phyloP scores from a whole-genome alignment of 2,888 invertebrate genomes.

The Lasioglossum zephyrum region DNA sequence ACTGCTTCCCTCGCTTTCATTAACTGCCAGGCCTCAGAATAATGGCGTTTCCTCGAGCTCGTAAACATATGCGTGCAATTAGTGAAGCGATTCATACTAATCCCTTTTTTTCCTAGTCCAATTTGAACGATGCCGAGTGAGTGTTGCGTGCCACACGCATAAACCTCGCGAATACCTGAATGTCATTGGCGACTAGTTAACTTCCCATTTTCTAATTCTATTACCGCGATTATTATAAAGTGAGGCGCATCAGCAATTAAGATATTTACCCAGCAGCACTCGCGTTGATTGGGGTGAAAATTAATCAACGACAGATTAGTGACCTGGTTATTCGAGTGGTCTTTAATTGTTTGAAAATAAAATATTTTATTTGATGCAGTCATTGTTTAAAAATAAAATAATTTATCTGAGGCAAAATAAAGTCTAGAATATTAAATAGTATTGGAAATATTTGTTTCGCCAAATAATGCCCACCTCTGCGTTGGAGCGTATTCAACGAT shows the following conservation, averaged over 20 bases:
- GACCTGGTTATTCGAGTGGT: too few relatives aligned
- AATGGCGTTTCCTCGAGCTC: slow-evolving; percentile 65
- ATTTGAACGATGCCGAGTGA: slow-evolving; percentile 21
- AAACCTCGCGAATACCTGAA: neutral
- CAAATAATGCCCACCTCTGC: too few relatives aligned
- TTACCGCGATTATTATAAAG: neutral
- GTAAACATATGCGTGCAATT: slow-evolving; percentile 46
- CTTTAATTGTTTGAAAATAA: too few relatives aligned
- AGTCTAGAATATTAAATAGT: too few relatives aligned
- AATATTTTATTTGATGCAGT: too few relatives aligned
- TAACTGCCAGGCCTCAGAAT: slow-evolving; percentile 56
- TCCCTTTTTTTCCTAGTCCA: slow-evolving; percentile 43
- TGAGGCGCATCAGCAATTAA: neutral
- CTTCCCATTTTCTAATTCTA: neutral
- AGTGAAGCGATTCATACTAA: slow-evolving; percentile 68
- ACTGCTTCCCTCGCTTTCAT: slow-evolving; percentile 18
- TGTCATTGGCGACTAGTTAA: neutral
- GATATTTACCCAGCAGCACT: neutral
- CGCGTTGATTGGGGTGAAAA: neutral
- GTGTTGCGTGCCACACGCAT: neutral
- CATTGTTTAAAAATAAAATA: too few relatives aligned
- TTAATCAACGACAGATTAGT: neutral
- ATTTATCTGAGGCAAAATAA: too few relatives aligned
- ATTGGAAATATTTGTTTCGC: too few relatives aligned
- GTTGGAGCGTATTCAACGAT: neutral